Evolutionary conservation across 2,888 invertebrate species (phyloP).

Genomic region (Nipponacmea schrenckii): DNA sequence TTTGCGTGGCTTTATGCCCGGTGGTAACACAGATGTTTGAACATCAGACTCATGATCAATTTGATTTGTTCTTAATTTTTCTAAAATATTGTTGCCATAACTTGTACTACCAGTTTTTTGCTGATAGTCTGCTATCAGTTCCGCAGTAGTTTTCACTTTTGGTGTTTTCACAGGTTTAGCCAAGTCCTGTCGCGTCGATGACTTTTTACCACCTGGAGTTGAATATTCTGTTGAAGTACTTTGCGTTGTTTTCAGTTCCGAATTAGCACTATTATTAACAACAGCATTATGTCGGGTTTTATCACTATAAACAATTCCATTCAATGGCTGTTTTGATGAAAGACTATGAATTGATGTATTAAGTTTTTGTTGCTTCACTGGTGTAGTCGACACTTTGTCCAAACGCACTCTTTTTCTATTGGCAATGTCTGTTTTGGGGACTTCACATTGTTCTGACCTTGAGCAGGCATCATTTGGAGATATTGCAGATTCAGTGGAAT

Average conservation of each 20-base stretch:
- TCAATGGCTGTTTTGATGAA: constrained; percentile 25
- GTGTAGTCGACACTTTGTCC: constrained; percentile 10
- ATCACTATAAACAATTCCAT: constrained; percentile 17
- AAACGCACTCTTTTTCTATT: constrained; percentile 39
- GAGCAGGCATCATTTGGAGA: constrained; percentile 31
- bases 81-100: constrained; percentile 55
- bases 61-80: constrained; percentile 59
- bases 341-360: constrained; percentile 31
- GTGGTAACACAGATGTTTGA: constrained; percentile 54
- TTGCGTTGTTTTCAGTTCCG: not conserved
- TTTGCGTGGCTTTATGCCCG: constrained; percentile 55
- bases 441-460: constrained; percentile 39
- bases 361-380: constrained; percentile 30
- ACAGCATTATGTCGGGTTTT: not conserved
- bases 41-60: constrained; percentile 57
- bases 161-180: constrained; percentile 66
- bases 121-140: constrained; percentile 80
- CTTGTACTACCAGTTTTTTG: constrained; percentile 67
- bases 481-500: constrained; percentile 38
- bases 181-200: not conserved
- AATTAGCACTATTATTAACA: constrained; percentile 4
- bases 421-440: constrained; percentile 47
- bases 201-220: not conserved
- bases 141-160: constrained; percentile 80
- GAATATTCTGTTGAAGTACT: not conserved